These are phyloP conservation scores for Athalia rosae DNA, from an alignment of 2,888 invertebrate species.

Conservation along the genomic window DNA sequence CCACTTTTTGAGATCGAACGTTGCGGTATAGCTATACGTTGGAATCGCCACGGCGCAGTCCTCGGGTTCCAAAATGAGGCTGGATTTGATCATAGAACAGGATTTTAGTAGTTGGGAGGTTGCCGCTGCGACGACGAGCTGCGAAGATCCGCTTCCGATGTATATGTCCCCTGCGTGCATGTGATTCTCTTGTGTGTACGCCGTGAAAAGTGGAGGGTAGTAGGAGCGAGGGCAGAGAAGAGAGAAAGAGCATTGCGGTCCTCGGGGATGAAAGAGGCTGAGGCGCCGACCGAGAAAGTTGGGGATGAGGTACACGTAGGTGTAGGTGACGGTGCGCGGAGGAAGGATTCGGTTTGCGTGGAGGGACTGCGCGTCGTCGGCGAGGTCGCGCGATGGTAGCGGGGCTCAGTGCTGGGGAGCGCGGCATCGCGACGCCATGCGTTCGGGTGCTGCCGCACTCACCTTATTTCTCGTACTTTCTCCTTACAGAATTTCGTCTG, in stretches of 20 bases:
- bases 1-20: neutral
- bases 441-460: constrained; percentile 66
- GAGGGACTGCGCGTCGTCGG: constrained; percentile 72
- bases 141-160: constrained; percentile 8
- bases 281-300: constrained; percentile 36
- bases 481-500: constrained; percentile 17
- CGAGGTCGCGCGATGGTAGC: constrained; percentile 72
- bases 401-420: constrained; percentile 73
- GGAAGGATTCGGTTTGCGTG: constrained; percentile 68
- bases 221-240: constrained; percentile 51
- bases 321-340: constrained; percentile 54
- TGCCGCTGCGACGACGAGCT: constrained; percentile 7
- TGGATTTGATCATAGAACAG: constrained; percentile 25
- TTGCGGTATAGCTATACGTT: constrained; percentile 1
- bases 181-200: constrained; percentile 19
- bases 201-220: constrained; percentile 5
- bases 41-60: constrained; percentile 5
- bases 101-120: constrained; percentile 13
- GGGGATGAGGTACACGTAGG: constrained; percentile 48
- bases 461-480: constrained; percentile 42
- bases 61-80: constrained; percentile 16
- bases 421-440: constrained; percentile 71
- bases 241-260: constrained; percentile 65
- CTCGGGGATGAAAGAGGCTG: constrained; percentile 61
- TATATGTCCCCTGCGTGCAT: constrained; percentile 8